Conservation (phyloP, 2,888 invertebrate genomes). For the Clanis bilineata region DNA sequence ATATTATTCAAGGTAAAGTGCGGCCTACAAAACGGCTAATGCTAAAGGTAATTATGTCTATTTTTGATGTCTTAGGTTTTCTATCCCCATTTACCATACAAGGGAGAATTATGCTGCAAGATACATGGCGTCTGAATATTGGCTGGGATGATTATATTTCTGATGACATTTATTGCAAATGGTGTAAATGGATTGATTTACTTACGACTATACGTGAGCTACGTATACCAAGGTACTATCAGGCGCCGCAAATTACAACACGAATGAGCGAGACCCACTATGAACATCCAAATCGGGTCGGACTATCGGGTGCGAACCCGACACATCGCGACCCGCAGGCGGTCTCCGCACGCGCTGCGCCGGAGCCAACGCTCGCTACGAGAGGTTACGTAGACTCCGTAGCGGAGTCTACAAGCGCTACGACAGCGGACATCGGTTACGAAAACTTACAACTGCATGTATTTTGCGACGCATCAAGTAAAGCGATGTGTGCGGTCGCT, state of each 20-base stretch:
- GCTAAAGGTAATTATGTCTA: too few relatives aligned
- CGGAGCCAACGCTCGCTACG: too few relatives aligned
- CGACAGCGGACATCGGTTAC: neutral
- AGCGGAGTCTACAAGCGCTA: neutral
- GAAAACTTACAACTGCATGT: neutral
- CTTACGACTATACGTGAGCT: conserved; percentile 16
- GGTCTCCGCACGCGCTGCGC: conserved; percentile 19
- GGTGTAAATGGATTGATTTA: conserved; percentile 22
- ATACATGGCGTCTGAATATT: conserved; percentile 22
- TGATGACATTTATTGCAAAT: neutral
- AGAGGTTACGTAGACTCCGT: too few relatives aligned
- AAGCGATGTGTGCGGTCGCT: conserved; percentile 20
- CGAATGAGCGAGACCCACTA: too few relatives aligned
- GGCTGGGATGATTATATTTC: conserved; percentile 25
- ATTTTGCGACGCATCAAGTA: neutral
- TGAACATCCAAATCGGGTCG: too few relatives aligned
- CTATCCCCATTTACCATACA: conserved; percentile 31
- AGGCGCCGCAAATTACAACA: conserved; percentile 18
- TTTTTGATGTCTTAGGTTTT: conserved; percentile 17
- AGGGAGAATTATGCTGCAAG: conserved; percentile 31
- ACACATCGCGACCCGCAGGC: too few relatives aligned
- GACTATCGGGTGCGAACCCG: too few relatives aligned
- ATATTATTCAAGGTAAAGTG: neutral
- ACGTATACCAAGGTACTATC: conserved; percentile 13
- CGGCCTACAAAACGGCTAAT: neutral